These are phyloP conservation scores for Aphelinus atriplicis DNA, from an alignment of 1,140 invertebrate species.

Conservation along the genomic window DNA sequence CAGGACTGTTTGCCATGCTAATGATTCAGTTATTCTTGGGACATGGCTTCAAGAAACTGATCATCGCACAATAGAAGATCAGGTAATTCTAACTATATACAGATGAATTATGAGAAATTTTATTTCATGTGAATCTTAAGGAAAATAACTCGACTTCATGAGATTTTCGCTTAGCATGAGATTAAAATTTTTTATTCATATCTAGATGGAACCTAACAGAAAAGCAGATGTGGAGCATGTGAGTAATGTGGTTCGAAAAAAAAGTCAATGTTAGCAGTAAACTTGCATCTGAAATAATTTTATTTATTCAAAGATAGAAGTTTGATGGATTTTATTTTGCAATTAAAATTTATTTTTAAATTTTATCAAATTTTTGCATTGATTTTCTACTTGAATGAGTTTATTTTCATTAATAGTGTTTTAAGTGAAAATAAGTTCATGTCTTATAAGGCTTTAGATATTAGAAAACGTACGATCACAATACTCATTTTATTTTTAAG, in stretches of 20 bases:
- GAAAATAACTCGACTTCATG: too few species aligned
- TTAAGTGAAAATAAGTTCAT: not conserved
- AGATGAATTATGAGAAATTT: too few species aligned
- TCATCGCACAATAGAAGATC: constrained; percentile 96
- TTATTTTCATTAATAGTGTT: not conserved
- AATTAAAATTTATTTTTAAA: constrained; percentile 3
- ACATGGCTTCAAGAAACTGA: constrained; percentile 95
- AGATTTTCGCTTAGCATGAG: constrained; percentile 33
- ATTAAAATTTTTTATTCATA: constrained; percentile 56
- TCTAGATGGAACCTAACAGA: constrained; percentile 80
- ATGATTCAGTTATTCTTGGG: constrained; percentile 87
- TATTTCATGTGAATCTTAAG: too few species aligned
- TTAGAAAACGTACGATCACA: constrained; percentile 25
- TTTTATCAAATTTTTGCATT: not conserved
- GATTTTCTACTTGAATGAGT: not conserved
- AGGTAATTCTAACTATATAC: constrained; percentile 71
- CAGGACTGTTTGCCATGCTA: constrained; percentile 86
- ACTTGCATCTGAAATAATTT: constrained; percentile 31
- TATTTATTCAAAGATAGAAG: constrained; percentile 25
- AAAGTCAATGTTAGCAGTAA: constrained; percentile 31
- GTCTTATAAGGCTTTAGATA: constrained; percentile 1
- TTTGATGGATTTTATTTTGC: constrained; percentile 21
- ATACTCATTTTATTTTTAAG: constrained; percentile 40
- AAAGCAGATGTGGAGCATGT: constrained; percentile 73
- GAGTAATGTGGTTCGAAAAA: constrained; percentile 40